Evolutionary conservation across 2,888 invertebrate genomes (phyloP).

Genomic region (Drosophila meridiana): DNA sequence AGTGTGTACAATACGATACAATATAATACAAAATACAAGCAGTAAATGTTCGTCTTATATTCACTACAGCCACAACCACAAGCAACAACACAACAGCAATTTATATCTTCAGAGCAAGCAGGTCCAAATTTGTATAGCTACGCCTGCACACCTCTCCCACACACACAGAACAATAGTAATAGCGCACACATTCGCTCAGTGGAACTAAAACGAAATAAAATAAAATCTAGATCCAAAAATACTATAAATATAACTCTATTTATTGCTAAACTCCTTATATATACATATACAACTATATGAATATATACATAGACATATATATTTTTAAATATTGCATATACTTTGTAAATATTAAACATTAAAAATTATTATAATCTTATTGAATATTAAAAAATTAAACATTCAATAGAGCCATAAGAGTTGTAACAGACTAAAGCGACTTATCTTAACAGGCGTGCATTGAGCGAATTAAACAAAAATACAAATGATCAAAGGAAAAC

Average conservation of each 20-base stretch:
- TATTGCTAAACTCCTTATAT: too few relatives aligned
- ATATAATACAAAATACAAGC: conserved; percentile 36
- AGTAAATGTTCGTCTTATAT: conserved; percentile 70
- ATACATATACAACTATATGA: too few relatives aligned
- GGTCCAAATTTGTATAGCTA: conserved; percentile 55
- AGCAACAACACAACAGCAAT: conserved; percentile 48
- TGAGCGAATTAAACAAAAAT: too few relatives aligned
- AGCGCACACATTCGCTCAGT: neutral
- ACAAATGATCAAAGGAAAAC: neutral
- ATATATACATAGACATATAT: too few relatives aligned
- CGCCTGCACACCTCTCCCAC: conserved; percentile 38
- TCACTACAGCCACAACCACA: conserved; percentile 57
- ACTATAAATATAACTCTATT: too few relatives aligned
- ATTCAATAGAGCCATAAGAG: too few relatives aligned
- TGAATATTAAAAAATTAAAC: too few relatives aligned
- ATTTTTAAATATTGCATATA: too few relatives aligned
- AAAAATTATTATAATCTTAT: too few relatives aligned
- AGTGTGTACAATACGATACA: conserved; percentile 4
- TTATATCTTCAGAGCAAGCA: conserved; percentile 63
- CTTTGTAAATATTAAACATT: too few relatives aligned
- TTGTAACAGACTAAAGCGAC: too few relatives aligned
- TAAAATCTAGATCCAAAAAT: neutral
- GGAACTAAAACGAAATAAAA: conserved; percentile 14
- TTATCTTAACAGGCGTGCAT: too few relatives aligned
- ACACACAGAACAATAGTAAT: conserved; percentile 10